Conservation (phyloP, 2,113 vertebrate species). For the Coturnix japonica region DNA sequence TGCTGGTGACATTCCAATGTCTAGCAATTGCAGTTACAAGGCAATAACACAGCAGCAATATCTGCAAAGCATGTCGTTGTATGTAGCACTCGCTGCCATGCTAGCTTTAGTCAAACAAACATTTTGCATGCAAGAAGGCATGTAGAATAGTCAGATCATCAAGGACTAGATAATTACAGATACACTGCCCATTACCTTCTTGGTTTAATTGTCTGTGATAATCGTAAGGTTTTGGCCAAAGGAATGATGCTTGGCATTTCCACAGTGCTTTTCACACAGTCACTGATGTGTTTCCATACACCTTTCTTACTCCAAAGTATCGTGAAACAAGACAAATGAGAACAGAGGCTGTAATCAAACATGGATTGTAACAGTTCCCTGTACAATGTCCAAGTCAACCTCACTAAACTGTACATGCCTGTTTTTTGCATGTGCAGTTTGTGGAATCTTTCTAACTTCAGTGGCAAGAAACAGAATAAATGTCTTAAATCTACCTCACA, state of each 20-base stretch:
- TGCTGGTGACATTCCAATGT: background rate
- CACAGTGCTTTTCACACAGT: background rate
- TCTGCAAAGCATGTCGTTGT: background rate
- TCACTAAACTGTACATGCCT: background rate
- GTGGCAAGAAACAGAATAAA: background rate
- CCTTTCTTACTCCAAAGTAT: background rate
- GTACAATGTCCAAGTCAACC: background rate
- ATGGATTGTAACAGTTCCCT: background rate
- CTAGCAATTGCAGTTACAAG: background rate
- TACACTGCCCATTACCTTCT: background rate
- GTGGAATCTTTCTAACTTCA: background rate
- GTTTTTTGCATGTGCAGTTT: background rate
- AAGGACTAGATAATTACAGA: background rate
- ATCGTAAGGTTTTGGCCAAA: background rate
- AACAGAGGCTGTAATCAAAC: background rate
- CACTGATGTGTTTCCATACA: background rate
- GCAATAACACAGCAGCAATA: background rate
- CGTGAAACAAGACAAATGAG: background rate
- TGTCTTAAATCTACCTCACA: background rate
- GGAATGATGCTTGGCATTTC: background rate
- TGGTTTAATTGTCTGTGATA: background rate
- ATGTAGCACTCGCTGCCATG: background rate
- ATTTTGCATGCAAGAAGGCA: rapidly evolving
- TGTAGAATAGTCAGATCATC: background rate
- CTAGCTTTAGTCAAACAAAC: background rate